A percentile compares a stretch with the other conserved stretches of the same genome.
phyloP scores from a whole-genome alignment of 2,113 vertebrate genomes.

The Pundamilia nyererei region DNA sequence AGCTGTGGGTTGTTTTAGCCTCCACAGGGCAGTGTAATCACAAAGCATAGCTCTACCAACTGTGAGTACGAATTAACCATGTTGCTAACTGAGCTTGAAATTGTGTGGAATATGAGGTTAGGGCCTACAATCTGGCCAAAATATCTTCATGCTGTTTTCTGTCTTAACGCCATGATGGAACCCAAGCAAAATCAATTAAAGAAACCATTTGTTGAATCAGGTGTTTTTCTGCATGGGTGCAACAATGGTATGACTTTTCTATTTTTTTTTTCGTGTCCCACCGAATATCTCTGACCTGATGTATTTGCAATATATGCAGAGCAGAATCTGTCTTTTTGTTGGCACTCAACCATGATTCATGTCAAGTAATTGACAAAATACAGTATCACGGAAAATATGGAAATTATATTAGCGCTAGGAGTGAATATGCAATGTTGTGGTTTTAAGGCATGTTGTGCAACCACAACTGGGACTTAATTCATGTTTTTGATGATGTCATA shows the following conservation, averaged over 20 bases:
- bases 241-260: background rate
- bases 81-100: conserved; percentile 12
- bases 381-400: conserved; percentile 19
- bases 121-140: background rate
- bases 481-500: conserved; percentile 8
- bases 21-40: conserved; percentile 11
- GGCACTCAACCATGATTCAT: conserved; percentile 17
- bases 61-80: conserved; percentile 8
- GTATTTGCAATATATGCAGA: background rate
- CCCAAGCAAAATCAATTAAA: conserved; percentile 9
- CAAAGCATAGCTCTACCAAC: background rate
- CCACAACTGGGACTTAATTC: conserved; percentile 24
- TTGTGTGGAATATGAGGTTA: background rate
- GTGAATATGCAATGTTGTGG: conserved; percentile 15
- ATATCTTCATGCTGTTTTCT: conserved; percentile 1
- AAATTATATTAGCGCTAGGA: background rate
- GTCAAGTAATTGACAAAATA: conserved; percentile 24
- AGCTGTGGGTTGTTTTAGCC: conserved; percentile 2
- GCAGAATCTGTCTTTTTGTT: conserved; percentile 13
- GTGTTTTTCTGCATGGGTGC: conserved; percentile 25
- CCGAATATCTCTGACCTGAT: background rate
- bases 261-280: background rate
- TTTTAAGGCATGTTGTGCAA: conserved; percentile 12
- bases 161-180: conserved; percentile 6
- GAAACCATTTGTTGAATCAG: conserved; percentile 40